Evolutionary conservation across 2,888 invertebrate species (phyloP), one percentile per base, ranked within the genome.

Genomic region (Agrilus mali): DNA sequence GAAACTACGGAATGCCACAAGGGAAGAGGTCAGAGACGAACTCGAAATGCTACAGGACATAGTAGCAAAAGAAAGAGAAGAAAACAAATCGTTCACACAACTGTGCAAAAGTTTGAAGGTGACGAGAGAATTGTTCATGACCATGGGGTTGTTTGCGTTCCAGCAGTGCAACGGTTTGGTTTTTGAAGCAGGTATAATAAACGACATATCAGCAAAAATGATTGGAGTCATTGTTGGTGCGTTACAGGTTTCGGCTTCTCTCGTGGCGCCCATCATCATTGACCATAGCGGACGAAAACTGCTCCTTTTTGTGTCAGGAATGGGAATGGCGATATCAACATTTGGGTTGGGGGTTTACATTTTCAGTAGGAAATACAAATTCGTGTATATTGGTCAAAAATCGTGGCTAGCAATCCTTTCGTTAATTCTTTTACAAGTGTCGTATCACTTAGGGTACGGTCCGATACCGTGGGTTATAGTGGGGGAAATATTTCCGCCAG

Each of bases 151-250:
- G 42, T 80, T 84, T 41, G 68, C 77, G 51, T 83, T 86, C 67
- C 89, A 90, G 59, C 89, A 89, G 64, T 69, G 86, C 51, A 77
- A 78, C 2, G 85, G 85, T 1, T 80, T 84, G 58, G 84, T 84
- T 62, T 80, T 82, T 0, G 80, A 86, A 1, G 60, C 65, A 2
- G 74, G 73, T 3, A 78, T 88, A 1, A 77, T 78, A 3, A 75
- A 78, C 0, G 59, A 67, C 0, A 55, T 86, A 2, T 69, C 78
- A 36, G 69, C 82, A 0, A 71, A 77, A 4, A 57, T 77, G 20
- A 78, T 82, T 0, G 80, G 87, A 8, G 86, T 90, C 40, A 77
- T 88, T 41, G 75, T 90, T 41, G 78, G 83, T 8, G 60, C 70
- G 14, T 84, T 88, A 0, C 86, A 88, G 69, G 71, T 88, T 22